phyloP scores from a whole-genome alignment of 1,140 invertebrate genomes.

The Spodoptera litura region DNA sequence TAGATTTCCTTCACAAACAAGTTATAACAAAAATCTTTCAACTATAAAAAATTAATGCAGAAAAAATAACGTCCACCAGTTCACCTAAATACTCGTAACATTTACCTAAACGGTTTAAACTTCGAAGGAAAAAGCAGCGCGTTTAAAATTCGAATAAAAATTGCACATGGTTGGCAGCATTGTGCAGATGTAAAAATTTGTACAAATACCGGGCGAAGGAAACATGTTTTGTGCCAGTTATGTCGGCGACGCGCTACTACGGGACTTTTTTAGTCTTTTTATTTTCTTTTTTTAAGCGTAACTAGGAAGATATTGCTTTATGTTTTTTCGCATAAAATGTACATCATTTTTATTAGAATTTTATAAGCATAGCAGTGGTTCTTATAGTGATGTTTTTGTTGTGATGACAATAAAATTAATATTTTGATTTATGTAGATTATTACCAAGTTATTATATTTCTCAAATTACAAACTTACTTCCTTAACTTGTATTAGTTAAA shows the following conservation, averaged over 20 bases:
- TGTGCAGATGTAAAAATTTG: slow-evolving; percentile 66
- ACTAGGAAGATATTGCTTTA: not conserved
- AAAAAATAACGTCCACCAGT: not conserved
- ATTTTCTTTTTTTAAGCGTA: slow-evolving; percentile 4
- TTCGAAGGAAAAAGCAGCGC: slow-evolving; percentile 14
- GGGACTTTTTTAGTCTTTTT: not conserved
- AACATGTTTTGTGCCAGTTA: slow-evolving; percentile 49
- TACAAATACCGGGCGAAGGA: slow-evolving; percentile 59
- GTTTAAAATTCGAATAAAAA: slow-evolving; percentile 38
- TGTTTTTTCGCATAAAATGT: too few species aligned
- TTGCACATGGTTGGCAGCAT: slow-evolving; percentile 46
- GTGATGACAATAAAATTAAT: too few species aligned
- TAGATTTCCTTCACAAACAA: too few species aligned
- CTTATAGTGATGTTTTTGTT: too few species aligned
- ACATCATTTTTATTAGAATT: too few species aligned
- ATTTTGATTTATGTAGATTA: too few species aligned
- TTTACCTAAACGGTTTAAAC: slow-evolving; percentile 24
- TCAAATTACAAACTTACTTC: not conserved
- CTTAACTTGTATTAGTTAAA: not conserved
- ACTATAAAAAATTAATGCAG: not conserved
- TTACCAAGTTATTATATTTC: too few species aligned
- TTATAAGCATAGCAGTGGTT: too few species aligned
- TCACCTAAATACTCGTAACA: not conserved
- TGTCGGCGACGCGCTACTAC: slow-evolving; percentile 28
- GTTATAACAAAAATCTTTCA: too few species aligned